These are phyloP conservation scores for Drosophila subquinaria DNA, from an alignment of 2,888 invertebrate species.

Conservation along the genomic window DNA sequence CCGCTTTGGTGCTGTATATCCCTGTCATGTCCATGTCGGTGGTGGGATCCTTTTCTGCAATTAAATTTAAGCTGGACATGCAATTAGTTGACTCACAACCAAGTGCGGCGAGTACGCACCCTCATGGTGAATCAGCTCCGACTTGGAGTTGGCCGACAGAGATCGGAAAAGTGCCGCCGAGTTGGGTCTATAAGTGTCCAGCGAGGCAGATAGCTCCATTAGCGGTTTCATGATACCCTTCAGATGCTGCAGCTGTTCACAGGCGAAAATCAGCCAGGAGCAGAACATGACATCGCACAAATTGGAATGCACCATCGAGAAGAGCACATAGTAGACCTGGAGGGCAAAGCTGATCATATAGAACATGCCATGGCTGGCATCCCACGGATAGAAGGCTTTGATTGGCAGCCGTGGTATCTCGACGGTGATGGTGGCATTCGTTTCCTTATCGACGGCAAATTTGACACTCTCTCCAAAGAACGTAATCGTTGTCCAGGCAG, in stretches of 20 bases:
- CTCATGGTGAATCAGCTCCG: slow-evolving; percentile 85
- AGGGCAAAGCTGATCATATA: slow-evolving; percentile 89
- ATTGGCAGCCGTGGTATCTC: slow-evolving; percentile 91
- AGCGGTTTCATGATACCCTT: slow-evolving; percentile 95
- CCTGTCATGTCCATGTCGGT: slow-evolving; percentile 90
- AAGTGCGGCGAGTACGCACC: slow-evolving; percentile 66
- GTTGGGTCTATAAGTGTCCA: slow-evolving; percentile 91
- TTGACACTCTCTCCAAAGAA: slow-evolving; percentile 93
- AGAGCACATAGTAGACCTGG: slow-evolving; percentile 90
- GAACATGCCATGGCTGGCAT: slow-evolving; percentile 89
- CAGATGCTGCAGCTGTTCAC: slow-evolving; percentile 93
- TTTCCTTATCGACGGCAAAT: slow-evolving; percentile 89
- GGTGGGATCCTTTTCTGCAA: slow-evolving; percentile 86
- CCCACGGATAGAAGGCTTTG: slow-evolving; percentile 92
- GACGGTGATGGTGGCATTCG: slow-evolving; percentile 89
- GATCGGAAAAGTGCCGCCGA: slow-evolving; percentile 90
- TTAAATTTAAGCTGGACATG: slow-evolving; percentile 25
- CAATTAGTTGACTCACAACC: slow-evolving; percentile 15
- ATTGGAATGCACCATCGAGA: slow-evolving; percentile 88
- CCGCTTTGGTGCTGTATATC: slow-evolving; percentile 91
- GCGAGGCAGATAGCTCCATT: slow-evolving; percentile 93
- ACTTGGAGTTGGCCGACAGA: slow-evolving; percentile 86
- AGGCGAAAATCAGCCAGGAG: slow-evolving; percentile 94
- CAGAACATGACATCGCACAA: slow-evolving; percentile 92
- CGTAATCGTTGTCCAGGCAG: slow-evolving; percentile 92